Base-by-base conservation (phyloP, 1,140 invertebrate genomes). In the Cotesia glomerata region DNA sequence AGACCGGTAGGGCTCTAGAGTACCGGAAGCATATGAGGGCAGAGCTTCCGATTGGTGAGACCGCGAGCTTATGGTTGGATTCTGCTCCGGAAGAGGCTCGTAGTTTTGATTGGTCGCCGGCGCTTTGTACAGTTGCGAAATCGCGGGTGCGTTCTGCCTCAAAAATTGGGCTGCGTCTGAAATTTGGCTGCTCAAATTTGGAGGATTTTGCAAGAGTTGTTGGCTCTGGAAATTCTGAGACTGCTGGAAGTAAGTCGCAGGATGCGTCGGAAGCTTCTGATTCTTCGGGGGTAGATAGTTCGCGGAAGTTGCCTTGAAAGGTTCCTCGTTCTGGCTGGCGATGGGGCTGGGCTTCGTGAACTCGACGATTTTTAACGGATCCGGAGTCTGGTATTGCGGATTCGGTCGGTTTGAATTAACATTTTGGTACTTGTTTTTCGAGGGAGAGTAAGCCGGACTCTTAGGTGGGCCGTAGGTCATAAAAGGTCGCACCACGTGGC, bases 271-370 rank as follows among this genome's bases (percentile, higher is more conserved):
- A 4, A 85, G 70, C 34, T 81, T 80, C 34, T 87, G 86, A 73
- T 87, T 87, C 35, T 77, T 78, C 0, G 86, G 85, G 14, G 85
- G 86, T n/a, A 87, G 74, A 70, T 87, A 87, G 52, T 85, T 80
- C 0, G 85, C 83, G 4, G 79, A 79, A 56, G 85, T 76, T 4
- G 73, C 74, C 34, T 80, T 80, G 35, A 87, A 87, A 0, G 85
- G 84, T 73, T 80, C 74, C 13, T 79, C 77, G 65, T 86, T 87
- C 71, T 87, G 86, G 76, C 79, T 83, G 5, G 85, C 78, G 14
- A 87, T 85, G 2, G 85, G 79, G 77, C 79, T 81, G 9, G 75
- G 69, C 58, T 81, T 76, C 0, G 75, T 61, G 36, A 83, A 85
- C 45, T 83, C 80, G 0, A 68, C 39, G 26, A 80, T 49, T 74